These are phyloP conservation scores for Myathropa florea DNA, from an alignment of 2,888 invertebrate species.

Conservation along the genomic window DNA sequence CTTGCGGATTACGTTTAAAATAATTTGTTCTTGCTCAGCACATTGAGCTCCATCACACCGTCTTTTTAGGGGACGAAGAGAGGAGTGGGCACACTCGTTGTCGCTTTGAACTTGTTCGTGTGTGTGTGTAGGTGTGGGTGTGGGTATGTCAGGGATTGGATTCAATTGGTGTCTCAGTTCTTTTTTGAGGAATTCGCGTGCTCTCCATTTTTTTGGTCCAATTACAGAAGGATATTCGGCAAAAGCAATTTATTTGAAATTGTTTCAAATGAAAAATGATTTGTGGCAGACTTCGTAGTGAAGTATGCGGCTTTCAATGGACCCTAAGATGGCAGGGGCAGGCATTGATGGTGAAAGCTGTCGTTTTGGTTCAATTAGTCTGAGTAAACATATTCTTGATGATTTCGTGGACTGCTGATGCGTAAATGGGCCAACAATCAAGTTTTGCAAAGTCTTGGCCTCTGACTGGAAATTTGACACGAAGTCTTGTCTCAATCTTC, in stretches of 20 bases:
- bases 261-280: slow-evolving; percentile 1
- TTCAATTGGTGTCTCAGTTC: slow-evolving; percentile 32
- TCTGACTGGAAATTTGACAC: too few species aligned
- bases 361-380: neutral
- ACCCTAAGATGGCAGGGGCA: too few species aligned
- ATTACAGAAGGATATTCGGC: slow-evolving; percentile 28
- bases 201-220: slow-evolving; percentile 21
- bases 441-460: too few species aligned
- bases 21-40: slow-evolving; percentile 40
- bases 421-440: neutral
- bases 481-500: too few species aligned
- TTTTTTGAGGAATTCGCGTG: neutral
- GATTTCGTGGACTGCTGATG: neutral
- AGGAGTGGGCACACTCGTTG: neutral
- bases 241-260: slow-evolving; percentile 19
- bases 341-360: neutral
- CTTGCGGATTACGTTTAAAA: slow-evolving; percentile 45
- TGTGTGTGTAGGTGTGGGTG: neutral
- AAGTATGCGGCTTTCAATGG: neutral
- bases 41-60: neutral
- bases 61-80: neutral
- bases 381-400: neutral
- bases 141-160: slow-evolving; percentile 3
- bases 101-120: neutral
- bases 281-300: neutral